Conservation (phyloP, 2,113 vertebrate species). For the Axis porcinus region DNA sequence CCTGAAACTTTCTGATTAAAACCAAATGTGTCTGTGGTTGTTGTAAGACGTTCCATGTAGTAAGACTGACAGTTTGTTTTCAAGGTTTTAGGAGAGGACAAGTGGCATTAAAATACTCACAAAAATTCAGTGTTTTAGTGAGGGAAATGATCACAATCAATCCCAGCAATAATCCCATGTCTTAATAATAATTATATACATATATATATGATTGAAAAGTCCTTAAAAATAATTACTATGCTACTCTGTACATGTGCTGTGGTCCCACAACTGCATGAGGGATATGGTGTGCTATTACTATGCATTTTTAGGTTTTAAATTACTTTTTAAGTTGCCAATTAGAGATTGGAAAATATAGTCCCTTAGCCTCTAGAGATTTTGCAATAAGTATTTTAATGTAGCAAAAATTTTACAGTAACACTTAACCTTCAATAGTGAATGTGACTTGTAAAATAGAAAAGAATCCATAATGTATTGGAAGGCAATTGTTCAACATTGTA, state of each 20-base stretch:
- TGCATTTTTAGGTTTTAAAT: not conserved
- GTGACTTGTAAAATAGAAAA: slow-evolving; percentile 4
- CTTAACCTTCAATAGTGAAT: not conserved
- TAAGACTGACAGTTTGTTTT: not conserved
- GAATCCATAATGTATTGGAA: not conserved
- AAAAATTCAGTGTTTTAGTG: not conserved
- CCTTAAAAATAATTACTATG: not conserved
- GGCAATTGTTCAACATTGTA: not conserved
- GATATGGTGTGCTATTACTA: not conserved
- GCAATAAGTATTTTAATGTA: not conserved
- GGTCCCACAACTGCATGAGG: not conserved
- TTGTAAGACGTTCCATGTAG: too few relatives aligned
- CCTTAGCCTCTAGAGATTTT: not conserved
- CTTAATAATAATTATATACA: not conserved
- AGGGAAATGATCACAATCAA: not conserved
- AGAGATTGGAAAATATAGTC: not conserved
- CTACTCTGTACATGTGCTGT: not conserved
- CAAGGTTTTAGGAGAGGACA: slow-evolving; percentile 9
- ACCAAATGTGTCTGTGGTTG: not conserved
- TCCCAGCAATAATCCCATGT: not conserved
- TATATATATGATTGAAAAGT: not conserved
- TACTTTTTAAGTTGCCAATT: not conserved
- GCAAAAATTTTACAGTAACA: not conserved
- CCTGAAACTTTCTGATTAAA: slow-evolving; percentile 34
- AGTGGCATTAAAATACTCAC: not conserved